Percentiles rank a stretch among this genome's conserved stretches.
Evolutionary conservation across 2,113 vertebrate species (phyloP).

Genomic region (Ranitomeya imitator): DNA sequence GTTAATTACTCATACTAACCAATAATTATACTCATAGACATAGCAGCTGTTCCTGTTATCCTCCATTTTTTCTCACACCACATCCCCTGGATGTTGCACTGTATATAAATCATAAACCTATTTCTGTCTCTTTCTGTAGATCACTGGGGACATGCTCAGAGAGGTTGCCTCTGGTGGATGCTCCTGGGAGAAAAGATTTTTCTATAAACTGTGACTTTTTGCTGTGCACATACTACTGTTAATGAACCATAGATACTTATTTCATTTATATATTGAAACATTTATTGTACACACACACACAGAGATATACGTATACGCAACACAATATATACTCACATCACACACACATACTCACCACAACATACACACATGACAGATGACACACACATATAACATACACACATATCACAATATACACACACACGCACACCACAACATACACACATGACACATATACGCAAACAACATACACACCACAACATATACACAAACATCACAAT

Average conservation of each 20-base stretch:
- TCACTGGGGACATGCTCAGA: conserved; percentile 30
- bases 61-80: conserved; percentile 16
- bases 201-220: conserved; percentile 30
- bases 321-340: neutral
- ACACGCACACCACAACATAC: no score
- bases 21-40: conserved; percentile 7
- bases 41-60: conserved; percentile 31
- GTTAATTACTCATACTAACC: neutral
- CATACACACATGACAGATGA: neutral
- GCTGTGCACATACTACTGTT: neutral
- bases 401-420: no score
- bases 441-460: no score
- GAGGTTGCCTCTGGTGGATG: conserved; percentile 50
- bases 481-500: no score
- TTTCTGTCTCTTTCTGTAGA: conserved; percentile 43
- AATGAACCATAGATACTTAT: conserved; percentile 7
- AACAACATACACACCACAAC: no score
- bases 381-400: no score
- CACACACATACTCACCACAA: neutral
- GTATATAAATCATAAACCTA: conserved; percentile 54
- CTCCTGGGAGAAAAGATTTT: conserved; percentile 32
- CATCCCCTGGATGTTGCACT: conserved; percentile 38
- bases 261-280: neutral
- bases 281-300: neutral
- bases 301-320: neutral